These are phyloP conservation scores for Acronicta alni DNA, from an alignment of 2,888 invertebrate genomes.

Conservation along the genomic window DNA sequence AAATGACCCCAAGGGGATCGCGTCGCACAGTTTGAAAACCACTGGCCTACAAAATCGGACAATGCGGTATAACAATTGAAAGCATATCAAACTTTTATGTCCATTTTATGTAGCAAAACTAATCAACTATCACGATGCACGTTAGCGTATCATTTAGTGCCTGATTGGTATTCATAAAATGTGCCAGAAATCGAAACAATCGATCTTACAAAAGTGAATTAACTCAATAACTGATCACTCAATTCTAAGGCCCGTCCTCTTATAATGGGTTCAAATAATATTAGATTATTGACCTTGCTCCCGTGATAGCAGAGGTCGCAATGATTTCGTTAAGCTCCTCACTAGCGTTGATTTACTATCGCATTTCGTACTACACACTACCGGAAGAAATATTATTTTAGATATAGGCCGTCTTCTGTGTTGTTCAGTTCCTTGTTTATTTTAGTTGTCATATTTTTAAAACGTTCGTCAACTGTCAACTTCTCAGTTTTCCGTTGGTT, in stretches of 20 bases:
- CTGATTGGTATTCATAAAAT: too few relatives aligned
- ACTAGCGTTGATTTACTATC: slow-evolving; percentile 1
- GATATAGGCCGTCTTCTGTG: neutral
- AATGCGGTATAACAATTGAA: slow-evolving; percentile 30
- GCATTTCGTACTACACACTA: neutral
- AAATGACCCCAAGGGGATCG: too few relatives aligned
- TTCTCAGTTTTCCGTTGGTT: too few relatives aligned
- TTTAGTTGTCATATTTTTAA: slow-evolving; percentile 9
- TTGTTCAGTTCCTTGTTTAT: slow-evolving; percentile 1
- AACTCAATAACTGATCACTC: slow-evolving; percentile 4
- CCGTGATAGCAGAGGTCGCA: slow-evolving; percentile 26
- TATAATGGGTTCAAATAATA: slow-evolving; percentile 24
- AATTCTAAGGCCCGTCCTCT: slow-evolving; percentile 12
- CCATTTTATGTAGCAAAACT: slow-evolving; percentile 1
- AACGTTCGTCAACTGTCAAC: neutral
- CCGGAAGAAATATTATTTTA: slow-evolving; percentile 10
- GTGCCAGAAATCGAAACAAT: too few relatives aligned
- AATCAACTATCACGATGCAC: slow-evolving; percentile 10
- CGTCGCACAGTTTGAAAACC: too few relatives aligned
- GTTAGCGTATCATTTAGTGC: too few relatives aligned
- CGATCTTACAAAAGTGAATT: too few relatives aligned
- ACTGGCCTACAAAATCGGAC: neutral
- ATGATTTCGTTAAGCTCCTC: slow-evolving; percentile 9
- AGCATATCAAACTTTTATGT: slow-evolving; percentile 15
- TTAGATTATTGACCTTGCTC: slow-evolving; percentile 35